These are phyloP conservation scores for Cynaeus angustus DNA, from an alignment of 2,888 invertebrate genomes.

Conservation along the genomic window DNA sequence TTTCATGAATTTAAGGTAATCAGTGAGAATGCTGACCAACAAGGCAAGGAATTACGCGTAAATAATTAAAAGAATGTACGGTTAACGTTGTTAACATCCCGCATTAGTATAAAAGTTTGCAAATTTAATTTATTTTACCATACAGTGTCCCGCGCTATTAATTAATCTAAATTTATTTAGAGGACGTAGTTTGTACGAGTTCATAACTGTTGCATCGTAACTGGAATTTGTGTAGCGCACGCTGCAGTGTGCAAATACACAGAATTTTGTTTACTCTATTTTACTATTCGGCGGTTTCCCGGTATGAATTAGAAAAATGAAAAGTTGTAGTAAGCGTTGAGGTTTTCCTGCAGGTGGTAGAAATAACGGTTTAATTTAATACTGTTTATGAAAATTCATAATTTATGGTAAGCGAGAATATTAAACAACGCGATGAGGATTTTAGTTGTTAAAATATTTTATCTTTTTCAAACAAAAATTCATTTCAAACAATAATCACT, in stretches of 20 bases:
- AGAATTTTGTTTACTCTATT: not conserved
- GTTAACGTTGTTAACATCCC: conserved; percentile 18
- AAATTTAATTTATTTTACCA: conserved; percentile 23
- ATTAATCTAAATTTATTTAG: conserved; percentile 2
- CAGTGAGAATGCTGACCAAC: too few relatives aligned
- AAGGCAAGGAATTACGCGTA: not conserved
- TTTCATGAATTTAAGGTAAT: too few relatives aligned
- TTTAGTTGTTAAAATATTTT: too few relatives aligned
- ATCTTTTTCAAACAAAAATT: not conserved
- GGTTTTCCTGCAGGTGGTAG: too few relatives aligned
- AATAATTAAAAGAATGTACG: conserved; percentile 3
- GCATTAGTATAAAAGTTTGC: conserved; percentile 10
- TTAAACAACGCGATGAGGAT: too few relatives aligned
- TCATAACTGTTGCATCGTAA: conserved; percentile 8
- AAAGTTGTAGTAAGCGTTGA: not conserved
- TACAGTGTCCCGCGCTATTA: not conserved
- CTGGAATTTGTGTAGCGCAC: not conserved
- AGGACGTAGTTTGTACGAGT: not conserved
- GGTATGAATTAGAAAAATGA: too few relatives aligned
- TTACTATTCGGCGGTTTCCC: too few relatives aligned
- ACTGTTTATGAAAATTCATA: too few relatives aligned
- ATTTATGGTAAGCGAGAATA: too few relatives aligned
- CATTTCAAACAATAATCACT: not conserved
- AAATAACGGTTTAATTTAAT: too few relatives aligned
- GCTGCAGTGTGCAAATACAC: not conserved